Evolutionary conservation across 1,140 invertebrate genomes (phyloP).

Genomic region (Sinonovacula constricta): DNA sequence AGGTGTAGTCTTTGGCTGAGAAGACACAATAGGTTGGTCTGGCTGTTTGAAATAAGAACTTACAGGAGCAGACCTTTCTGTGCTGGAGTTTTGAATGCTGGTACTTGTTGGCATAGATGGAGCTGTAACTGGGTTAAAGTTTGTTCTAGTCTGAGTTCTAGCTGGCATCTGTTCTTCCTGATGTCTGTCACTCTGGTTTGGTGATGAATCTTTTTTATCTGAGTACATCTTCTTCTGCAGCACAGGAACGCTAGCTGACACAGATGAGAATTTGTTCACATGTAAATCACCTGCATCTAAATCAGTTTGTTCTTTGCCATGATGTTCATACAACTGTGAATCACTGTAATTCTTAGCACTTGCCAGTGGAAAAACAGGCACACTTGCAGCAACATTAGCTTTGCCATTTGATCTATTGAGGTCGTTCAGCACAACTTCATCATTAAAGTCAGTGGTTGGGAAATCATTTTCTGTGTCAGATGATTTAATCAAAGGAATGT

Average conservation of each 20-base stretch:
- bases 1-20: background rate
- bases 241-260: slow-evolving; percentile 52
- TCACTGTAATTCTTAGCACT: background rate
- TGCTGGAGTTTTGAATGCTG: background rate
- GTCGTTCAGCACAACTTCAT: slow-evolving; percentile 73
- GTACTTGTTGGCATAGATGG: background rate
- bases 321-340: background rate
- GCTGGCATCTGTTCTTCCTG: background rate
- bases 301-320: slow-evolving; percentile 1
- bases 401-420: slow-evolving; percentile 66
- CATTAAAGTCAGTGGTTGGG: slow-evolving; percentile 74
- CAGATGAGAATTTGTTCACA: slow-evolving; percentile 29
- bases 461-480: slow-evolving; percentile 75
- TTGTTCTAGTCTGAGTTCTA: background rate
- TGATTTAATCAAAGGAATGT: slow-evolving; percentile 63
- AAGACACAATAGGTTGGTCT: slow-evolving; percentile 24
- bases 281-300: background rate
- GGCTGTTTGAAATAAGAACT: too few relatives aligned
- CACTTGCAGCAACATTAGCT: slow-evolving; percentile 36
- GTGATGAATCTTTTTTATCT: slow-evolving; percentile 26
- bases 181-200: background rate
- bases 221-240: slow-evolving; percentile 57
- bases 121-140: background rate
- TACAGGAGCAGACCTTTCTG: background rate
- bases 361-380: slow-evolving; percentile 36